phyloP scores from a whole-genome alignment of 2,797 vertebrate species.

The Meriones psammophilus region DNA sequence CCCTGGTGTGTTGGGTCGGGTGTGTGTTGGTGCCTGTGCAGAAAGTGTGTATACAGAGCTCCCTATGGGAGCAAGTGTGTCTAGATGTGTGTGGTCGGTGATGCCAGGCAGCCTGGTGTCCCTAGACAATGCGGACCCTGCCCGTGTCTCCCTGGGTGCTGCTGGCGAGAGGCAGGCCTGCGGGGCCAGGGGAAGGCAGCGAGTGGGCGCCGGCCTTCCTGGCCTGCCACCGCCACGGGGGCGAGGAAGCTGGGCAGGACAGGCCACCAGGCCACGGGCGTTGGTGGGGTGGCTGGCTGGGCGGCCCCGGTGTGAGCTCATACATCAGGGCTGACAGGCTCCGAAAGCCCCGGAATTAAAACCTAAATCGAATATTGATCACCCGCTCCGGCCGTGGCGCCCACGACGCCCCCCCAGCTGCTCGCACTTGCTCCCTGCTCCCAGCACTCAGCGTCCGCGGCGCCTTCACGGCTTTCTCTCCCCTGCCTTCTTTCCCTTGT shows the following conservation, averaged over 20 bases:
- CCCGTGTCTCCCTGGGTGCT: neutral
- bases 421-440: constrained; percentile 72
- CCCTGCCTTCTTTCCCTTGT: constrained; percentile 75
- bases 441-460: constrained; percentile 30
- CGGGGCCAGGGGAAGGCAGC: neutral
- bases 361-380: constrained; percentile 99
- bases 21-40: neutral
- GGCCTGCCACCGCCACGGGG: neutral
- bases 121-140: neutral
- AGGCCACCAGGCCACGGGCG: constrained; percentile 83
- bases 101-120: neutral
- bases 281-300: constrained; percentile 90
- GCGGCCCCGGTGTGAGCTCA: constrained; percentile 97
- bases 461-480: constrained; percentile 49
- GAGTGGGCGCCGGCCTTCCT: neutral
- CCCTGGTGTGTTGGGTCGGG: neutral
- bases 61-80: neutral
- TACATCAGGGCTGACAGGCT: constrained; percentile 99
- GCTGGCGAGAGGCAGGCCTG: neutral
- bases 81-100: neutral
- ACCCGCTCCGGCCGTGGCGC: constrained; percentile 93
- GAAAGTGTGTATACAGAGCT: neutral
- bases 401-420: constrained; percentile 87
- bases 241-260: constrained; percentile 68
- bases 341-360: constrained; percentile 99